Evolutionary conservation across 2,113 vertebrate species (phyloP).

Genomic region (Donacobius atricapilla): DNA sequence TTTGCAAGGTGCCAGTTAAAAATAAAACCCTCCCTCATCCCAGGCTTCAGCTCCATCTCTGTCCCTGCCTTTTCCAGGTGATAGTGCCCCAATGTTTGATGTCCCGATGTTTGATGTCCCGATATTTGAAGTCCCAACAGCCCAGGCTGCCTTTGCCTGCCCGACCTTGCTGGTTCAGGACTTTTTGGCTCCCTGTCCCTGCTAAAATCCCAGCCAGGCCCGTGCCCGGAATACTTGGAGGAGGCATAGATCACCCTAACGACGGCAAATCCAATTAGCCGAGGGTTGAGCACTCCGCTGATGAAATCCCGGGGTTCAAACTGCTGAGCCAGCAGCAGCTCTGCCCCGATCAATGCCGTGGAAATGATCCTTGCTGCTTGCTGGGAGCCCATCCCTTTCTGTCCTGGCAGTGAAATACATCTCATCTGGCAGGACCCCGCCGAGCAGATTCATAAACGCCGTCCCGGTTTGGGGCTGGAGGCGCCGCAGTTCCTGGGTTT

Average conservation of each 20-base stretch:
- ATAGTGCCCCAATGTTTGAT: fast-evolving
- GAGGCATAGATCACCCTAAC: not conserved
- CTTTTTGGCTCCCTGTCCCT: not conserved
- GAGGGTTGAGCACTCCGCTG: conserved; percentile 19
- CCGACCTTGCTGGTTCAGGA: not conserved
- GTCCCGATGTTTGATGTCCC: not conserved
- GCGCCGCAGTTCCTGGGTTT: fast-evolving
- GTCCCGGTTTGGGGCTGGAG: fast-evolving
- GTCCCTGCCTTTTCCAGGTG: not conserved
- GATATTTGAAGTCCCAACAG: not conserved
- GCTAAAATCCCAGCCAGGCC: not conserved
- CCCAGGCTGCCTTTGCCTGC: fast-evolving
- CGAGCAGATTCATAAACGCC: not conserved
- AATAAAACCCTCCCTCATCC: fast-evolving
- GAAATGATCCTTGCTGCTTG: not conserved
- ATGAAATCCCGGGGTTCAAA: conserved; percentile 6
- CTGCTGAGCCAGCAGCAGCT: conserved; percentile 42
- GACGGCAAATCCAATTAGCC: conserved; percentile 46
- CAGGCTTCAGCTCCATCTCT: not conserved
- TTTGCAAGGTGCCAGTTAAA: not conserved
- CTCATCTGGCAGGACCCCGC: not conserved
- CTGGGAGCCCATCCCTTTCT: not conserved
- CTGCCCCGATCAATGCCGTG: not conserved
- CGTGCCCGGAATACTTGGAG: not conserved
- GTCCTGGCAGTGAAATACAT: not conserved